These are phyloP conservation scores for Drosophila monieri DNA, from an alignment of 2,888 invertebrate genomes.

Conservation along the genomic window DNA sequence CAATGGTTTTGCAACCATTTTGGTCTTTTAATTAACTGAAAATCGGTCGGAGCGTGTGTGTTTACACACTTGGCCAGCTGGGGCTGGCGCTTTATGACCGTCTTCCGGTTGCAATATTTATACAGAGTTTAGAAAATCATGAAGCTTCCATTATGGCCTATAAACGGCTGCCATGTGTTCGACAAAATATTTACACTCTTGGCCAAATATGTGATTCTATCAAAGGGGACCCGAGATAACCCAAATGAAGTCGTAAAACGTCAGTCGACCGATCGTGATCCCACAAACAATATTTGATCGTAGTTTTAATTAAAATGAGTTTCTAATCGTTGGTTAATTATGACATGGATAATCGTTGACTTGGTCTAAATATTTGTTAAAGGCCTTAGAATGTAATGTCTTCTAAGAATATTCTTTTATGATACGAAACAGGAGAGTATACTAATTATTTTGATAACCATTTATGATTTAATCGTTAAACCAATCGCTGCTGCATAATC, in stretches of 20 bases:
- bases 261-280: constrained; percentile 32
- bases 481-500: constrained; percentile 19
- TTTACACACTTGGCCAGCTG: constrained; percentile 59
- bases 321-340: constrained; percentile 10
- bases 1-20: constrained; percentile 51
- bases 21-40: constrained; percentile 70
- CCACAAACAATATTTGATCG: constrained; percentile 32
- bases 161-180: constrained; percentile 39
- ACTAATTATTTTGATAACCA: background rate
- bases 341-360: background rate
- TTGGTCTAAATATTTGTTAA: constrained; percentile 9
- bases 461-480: background rate
- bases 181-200: constrained; percentile 50
- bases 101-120: constrained; percentile 74
- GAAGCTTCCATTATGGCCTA: constrained; percentile 63
- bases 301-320: constrained; percentile 26
- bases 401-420: too few relatives aligned
- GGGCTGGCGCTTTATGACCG: constrained; percentile 69
- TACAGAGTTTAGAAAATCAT: constrained; percentile 63
- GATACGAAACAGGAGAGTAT: too few relatives aligned
- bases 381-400: background rate
- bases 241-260: constrained; percentile 25
- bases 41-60: constrained; percentile 31
- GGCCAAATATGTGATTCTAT: constrained; percentile 29
- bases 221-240: constrained; percentile 30